phyloP scores from a whole-genome alignment of 1,140 invertebrate species.

The Drosophila gunungcola region DNA sequence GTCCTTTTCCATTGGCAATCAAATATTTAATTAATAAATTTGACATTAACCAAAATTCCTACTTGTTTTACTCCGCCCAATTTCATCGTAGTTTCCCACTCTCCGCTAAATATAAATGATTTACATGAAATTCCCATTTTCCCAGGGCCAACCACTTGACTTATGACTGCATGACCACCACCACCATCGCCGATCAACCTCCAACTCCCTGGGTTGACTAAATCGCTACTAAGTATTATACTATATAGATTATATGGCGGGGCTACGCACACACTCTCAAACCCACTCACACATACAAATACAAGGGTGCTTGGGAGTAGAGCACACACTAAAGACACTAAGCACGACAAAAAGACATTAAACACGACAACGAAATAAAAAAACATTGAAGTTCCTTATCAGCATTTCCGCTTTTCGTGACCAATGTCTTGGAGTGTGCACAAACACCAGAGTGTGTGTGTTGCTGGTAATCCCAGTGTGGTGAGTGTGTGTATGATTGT shows the following conservation, averaged over 20 bases:
- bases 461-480: background rate
- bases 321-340: slow-evolving; percentile 77
- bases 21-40: too few relatives aligned
- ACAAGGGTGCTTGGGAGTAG: slow-evolving; percentile 5
- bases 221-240: slow-evolving; percentile 72
- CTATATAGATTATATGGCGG: slow-evolving; percentile 72
- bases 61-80: background rate
- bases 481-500: slow-evolving; percentile 22
- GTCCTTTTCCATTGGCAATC: too few relatives aligned
- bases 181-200: background rate
- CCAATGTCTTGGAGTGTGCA: slow-evolving; percentile 75
- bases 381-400: slow-evolving; percentile 84
- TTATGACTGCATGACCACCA: slow-evolving; percentile 14
- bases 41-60: background rate
- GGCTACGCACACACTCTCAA: slow-evolving; percentile 46
- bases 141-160: slow-evolving; percentile 51
- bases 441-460: slow-evolving; percentile 5
- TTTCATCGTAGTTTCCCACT: background rate
- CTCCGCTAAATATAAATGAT: slow-evolving; percentile 24
- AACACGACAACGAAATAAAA: slow-evolving; percentile 84
- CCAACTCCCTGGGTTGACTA: slow-evolving; percentile 12
- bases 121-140: slow-evolving; percentile 49
- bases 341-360: slow-evolving; percentile 85
- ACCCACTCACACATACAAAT: slow-evolving; percentile 13
- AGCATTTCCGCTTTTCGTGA: slow-evolving; percentile 84